phyloP scores from a whole-genome alignment of 2,113 vertebrate species.

The Nasalis larvatus region DNA sequence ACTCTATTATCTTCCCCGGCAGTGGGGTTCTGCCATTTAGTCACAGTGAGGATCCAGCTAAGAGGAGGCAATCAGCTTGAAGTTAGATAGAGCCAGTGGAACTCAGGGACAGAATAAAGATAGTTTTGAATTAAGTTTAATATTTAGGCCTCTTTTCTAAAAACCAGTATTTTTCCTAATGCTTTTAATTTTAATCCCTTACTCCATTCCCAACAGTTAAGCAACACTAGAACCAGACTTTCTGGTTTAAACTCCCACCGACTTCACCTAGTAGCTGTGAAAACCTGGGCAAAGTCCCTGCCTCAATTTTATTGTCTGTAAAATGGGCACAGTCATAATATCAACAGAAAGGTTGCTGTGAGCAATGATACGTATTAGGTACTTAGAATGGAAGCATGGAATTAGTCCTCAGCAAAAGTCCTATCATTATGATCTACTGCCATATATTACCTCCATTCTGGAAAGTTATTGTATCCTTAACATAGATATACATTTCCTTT shows the following conservation, averaged over 20 bases:
- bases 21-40: fast-evolving
- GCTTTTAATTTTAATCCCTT: background rate
- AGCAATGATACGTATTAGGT: background rate
- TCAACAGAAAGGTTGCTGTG: background rate
- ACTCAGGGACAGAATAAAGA: background rate
- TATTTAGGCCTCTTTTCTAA: background rate
- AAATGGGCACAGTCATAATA: background rate
- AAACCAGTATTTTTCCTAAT: background rate
- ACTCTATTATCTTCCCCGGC: background rate
- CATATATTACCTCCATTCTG: background rate
- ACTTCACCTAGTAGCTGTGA: background rate
- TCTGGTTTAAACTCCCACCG: background rate
- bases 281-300: background rate
- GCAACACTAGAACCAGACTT: background rate
- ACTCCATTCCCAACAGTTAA: background rate
- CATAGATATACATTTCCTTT: no score
- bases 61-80: background rate
- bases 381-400: background rate
- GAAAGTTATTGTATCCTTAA: background rate
- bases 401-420: background rate
- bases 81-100: background rate
- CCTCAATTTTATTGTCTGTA: background rate
- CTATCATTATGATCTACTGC: background rate
- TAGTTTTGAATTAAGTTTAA: background rate
- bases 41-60: background rate